phyloP scores from a whole-genome alignment of 2,113 vertebrate genomes.

The Pardalotus punctatus region DNA sequence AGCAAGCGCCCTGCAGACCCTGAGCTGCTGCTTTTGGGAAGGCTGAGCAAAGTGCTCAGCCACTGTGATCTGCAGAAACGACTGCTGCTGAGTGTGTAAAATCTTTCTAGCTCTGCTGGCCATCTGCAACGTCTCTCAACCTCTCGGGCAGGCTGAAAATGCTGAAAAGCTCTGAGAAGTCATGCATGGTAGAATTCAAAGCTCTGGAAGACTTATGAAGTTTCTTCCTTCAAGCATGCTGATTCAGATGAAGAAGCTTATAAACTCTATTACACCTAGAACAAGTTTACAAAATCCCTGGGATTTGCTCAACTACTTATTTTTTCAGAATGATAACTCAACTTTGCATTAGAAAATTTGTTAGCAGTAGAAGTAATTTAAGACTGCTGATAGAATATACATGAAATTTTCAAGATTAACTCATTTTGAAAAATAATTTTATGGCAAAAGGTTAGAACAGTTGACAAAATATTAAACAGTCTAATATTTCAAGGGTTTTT shows the following conservation, averaged over 20 bases:
- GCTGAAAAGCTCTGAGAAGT: not conserved
- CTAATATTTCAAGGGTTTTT: not conserved
- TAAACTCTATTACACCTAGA: not conserved
- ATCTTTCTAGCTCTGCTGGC: not conserved
- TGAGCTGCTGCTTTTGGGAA: not conserved
- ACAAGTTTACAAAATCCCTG: not conserved
- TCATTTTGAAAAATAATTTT: not conserved
- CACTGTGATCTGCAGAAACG: not conserved
- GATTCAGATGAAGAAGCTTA: not conserved
- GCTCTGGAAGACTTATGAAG: not conserved
- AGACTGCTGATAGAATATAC: not conserved
- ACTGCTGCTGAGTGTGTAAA: conserved; percentile 16
- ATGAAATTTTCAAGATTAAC: not conserved
- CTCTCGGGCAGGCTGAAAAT: not conserved
- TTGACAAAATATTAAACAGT: not conserved
- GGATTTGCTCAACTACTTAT: not conserved
- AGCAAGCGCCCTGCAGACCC: not conserved
- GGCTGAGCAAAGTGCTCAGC: not conserved
- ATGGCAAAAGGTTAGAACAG: not conserved
- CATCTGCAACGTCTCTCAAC: not conserved
- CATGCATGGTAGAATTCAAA: not conserved
- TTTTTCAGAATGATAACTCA: not conserved
- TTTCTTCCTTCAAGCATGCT: not conserved
- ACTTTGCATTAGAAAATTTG: not conserved
- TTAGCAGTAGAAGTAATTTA: not conserved